Conservation (phyloP, 2,113 vertebrate species). For the Myotis yumanensis region DNA sequence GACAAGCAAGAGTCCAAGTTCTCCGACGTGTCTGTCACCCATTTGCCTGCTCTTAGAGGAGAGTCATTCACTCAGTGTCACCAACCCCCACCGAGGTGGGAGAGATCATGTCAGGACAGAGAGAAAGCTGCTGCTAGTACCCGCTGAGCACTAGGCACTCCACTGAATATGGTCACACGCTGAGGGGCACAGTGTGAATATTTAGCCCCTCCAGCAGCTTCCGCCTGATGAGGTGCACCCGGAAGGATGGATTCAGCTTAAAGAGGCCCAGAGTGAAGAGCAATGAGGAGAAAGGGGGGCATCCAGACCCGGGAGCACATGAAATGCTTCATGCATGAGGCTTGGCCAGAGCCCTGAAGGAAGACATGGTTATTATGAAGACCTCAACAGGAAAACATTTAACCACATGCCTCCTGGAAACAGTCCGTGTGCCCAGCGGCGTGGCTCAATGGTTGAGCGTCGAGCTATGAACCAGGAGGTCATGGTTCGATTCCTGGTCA, state of each 20-base stretch:
- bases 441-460: too few relatives aligned
- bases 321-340: not conserved
- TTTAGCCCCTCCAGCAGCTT: not conserved
- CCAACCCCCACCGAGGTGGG: not conserved
- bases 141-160: not conserved
- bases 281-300: not conserved
- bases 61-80: not conserved
- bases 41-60: not conserved
- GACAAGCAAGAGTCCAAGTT: not conserved
- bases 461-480: too few relatives aligned
- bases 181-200: not conserved
- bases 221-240: not conserved
- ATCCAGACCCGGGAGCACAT: not conserved
- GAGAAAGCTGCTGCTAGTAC: not conserved
- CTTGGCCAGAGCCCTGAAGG: not conserved
- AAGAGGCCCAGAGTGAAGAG: not conserved
- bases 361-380: not conserved
- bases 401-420: not conserved
- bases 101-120: not conserved
- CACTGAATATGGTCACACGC: not conserved
- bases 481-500: too few relatives aligned
- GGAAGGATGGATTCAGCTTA: not conserved
- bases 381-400: not conserved
- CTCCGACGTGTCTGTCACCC: not conserved
- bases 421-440: too few relatives aligned